Percentiles rank a stretch among this genome's conserved stretches.
Evolutionary conservation across 2,113 vertebrate species (phyloP).

Genomic region (Sinosuthora webbiana): DNA sequence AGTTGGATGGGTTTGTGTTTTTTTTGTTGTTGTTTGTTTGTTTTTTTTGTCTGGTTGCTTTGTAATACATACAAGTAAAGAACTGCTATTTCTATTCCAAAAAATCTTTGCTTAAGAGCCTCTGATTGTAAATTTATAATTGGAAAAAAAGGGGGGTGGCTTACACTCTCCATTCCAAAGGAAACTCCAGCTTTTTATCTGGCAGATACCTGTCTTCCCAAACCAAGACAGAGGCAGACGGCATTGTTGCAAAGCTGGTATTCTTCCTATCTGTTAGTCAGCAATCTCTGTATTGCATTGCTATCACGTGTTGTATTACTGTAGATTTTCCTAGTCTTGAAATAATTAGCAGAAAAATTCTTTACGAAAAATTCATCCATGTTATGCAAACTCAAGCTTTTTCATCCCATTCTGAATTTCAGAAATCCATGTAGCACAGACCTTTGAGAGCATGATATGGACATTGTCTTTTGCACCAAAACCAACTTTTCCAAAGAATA

Average conservation of each 20-base stretch:
- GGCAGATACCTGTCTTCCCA: no score
- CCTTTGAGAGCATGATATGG: background rate
- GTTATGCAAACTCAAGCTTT: background rate
- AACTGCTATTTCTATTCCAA: no score
- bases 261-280: background rate
- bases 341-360: slow-evolving; percentile 6
- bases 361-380: background rate
- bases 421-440: background rate
- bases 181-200: no score
- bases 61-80: no score
- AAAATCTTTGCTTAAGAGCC: no score
- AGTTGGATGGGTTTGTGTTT: no score
- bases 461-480: background rate
- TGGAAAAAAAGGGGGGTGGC: no score
- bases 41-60: no score
- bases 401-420: background rate
- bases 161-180: no score
- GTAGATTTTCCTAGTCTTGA: background rate
- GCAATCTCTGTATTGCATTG: background rate
- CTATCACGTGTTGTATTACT: background rate
- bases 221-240: no score
- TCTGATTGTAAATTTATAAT: no score
- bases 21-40: no score
- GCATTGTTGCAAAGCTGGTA: background rate
- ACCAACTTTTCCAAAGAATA: background rate